Evolutionary conservation across 2,797 vertebrate species (phyloP).

Genomic region (Karalla daura): DNA sequence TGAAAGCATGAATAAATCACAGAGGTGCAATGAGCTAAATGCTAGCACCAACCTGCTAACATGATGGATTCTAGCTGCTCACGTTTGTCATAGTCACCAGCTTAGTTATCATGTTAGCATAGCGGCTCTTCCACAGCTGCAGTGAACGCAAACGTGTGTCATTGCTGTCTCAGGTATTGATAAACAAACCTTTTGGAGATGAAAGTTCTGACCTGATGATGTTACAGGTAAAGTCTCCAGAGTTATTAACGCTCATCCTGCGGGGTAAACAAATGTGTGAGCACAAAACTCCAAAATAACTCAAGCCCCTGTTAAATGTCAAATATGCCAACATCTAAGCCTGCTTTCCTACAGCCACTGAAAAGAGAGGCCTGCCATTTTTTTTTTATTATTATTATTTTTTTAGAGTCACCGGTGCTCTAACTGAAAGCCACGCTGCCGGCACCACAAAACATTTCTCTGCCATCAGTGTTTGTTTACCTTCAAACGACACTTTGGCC

Average conservation of each 20-base stretch:
- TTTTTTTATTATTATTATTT: too few relatives aligned
- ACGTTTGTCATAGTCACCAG: neutral
- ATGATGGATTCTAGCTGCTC: neutral
- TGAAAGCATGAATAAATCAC: neutral
- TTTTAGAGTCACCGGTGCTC: too few relatives aligned
- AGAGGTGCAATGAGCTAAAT: neutral
- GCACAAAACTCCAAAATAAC: neutral
- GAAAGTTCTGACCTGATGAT: neutral
- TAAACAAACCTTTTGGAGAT: too few relatives aligned
- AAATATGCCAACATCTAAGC: too few relatives aligned
- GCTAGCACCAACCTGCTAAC: neutral
- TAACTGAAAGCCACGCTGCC: neutral
- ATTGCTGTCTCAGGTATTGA: neutral
- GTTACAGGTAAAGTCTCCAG: too few relatives aligned
- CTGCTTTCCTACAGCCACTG: too few relatives aligned
- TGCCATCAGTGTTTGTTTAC: neutral
- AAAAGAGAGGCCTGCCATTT: too few relatives aligned
- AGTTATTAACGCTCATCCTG: neutral
- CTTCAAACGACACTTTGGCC: neutral
- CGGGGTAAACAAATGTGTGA: neutral
- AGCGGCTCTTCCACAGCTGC: neutral
- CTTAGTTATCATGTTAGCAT: neutral
- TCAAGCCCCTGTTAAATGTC: too few relatives aligned
- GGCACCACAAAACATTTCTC: neutral
- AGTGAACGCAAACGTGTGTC: neutral